Base-by-base conservation (phyloP, 2,888 invertebrate genomes). In the Junonia oenone region DNA sequence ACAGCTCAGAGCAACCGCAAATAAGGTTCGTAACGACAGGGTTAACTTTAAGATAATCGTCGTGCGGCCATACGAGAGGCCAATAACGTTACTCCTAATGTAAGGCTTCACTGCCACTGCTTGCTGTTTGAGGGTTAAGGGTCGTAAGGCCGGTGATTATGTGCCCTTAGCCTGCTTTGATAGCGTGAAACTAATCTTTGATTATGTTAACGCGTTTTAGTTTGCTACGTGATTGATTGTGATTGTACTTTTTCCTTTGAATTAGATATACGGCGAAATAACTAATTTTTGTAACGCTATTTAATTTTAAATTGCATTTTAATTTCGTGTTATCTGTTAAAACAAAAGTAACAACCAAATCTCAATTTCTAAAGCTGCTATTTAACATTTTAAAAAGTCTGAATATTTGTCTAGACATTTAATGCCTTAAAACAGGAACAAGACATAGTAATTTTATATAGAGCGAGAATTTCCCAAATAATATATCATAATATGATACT, bases 1-100 rank as follows among this genome's bases (percentile, higher is more conserved):
- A 47, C 57, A 58, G 69, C 69, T 71, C 73, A 68, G 65, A 72
- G 71, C 72, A 73, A 78, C 82, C 82, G 75, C 83, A 83, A 83
- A 83, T 82, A 84, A 80, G 79, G 78, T 74, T 76, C 71, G 80
- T 82, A 82, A 85, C 81, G 83, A 77, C 74, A 68, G 75, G 81
- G 84, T 84, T 83, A 85, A 83, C 76, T 84, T 76, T 76, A 79
- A 86, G 86, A 84, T 86, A 87, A 88, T 84, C 80, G 78, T 68
- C 65, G 68, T 71, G 72, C 71, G 76, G 76, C 74, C 78, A 73
- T 78, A 77, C 73, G 73, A 70, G 73, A 63, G 62, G 68, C 69
- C 72, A 69, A 73, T 78, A 71, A 77, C 81, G 76, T 78, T 75
- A 69, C 75, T 72, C 78, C 78, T 86, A 85, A 87, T 81, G 85